These are phyloP conservation scores for Entosphenus tridentatus DNA, from an alignment of 2,113 vertebrate species.

Conservation along the genomic window DNA sequence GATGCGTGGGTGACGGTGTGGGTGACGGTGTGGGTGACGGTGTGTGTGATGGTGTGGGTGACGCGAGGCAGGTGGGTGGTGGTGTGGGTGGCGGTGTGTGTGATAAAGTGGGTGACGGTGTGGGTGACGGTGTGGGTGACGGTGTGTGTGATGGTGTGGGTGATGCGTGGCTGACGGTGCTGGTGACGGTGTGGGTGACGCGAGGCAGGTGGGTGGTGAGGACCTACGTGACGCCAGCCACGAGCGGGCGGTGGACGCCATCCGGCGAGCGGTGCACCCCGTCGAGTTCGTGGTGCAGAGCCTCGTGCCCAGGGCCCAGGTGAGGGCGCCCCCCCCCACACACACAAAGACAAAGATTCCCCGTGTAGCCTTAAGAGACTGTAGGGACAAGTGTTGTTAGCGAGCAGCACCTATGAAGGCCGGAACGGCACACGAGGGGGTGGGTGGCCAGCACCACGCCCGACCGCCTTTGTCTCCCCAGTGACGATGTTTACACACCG, in stretches of 20 bases:
- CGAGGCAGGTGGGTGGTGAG: slow-evolving; percentile 66
- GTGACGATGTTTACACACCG: not conserved
- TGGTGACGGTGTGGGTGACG: not conserved
- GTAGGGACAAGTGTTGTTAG: not conserved
- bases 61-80: slow-evolving; percentile 57
- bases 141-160: not conserved
- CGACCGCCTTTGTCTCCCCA: not conserved
- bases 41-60: not conserved
- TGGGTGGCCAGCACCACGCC: not conserved
- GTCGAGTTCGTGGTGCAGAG: slow-evolving; percentile 89
- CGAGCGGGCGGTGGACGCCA: slow-evolving; percentile 92
- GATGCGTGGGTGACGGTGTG: not conserved
- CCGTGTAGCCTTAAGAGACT: not conserved
- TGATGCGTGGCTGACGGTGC: not conserved
- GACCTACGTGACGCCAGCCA: slow-evolving; percentile 91
- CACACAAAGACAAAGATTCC: not conserved
- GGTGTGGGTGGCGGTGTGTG: slow-evolving; percentile 10
- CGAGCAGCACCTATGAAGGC: not conserved
- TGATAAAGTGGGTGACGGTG: not conserved
- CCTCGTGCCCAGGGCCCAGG: slow-evolving; percentile 59
- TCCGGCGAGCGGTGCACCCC: slow-evolving; percentile 73
- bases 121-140: not conserved
- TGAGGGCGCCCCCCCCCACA: slow-evolving; percentile 22
- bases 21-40: not conserved
- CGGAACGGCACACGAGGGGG: not conserved